Conservation (phyloP, 2,113 vertebrate genomes). For the Epinephelus fuscoguttatus region DNA sequence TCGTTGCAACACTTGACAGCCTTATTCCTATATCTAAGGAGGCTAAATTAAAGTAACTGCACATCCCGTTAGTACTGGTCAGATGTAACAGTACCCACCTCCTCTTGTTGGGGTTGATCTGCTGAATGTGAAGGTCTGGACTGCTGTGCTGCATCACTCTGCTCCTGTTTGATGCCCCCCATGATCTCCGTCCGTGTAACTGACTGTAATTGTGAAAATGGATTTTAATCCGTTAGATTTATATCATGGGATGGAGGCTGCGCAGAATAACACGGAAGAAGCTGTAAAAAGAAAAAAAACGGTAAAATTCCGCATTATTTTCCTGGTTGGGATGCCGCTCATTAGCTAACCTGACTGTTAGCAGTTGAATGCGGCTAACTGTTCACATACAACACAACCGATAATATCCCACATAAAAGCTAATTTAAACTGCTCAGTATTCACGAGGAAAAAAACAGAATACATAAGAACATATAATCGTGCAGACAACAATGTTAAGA, state of each 20-base stretch:
- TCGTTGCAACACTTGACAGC: background rate
- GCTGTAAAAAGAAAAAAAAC: background rate
- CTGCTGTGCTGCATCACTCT: slow-evolving; percentile 78
- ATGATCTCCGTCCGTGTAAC: slow-evolving; percentile 51
- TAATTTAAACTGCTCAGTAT: background rate
- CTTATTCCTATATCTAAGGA: background rate
- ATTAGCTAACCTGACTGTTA: slow-evolving; percentile 62
- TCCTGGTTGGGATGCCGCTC: background rate
- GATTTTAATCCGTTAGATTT: background rate
- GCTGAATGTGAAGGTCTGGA: slow-evolving; percentile 74
- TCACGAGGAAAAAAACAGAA: background rate
- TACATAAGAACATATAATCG: background rate
- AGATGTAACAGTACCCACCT: slow-evolving; percentile 67
- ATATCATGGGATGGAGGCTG: background rate
- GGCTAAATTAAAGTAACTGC: background rate
- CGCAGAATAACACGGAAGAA: background rate
- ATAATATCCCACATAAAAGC: slow-evolving; percentile 21
- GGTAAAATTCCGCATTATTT: background rate
- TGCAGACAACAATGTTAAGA: background rate
- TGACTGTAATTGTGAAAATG: background rate
- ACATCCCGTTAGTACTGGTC: background rate
- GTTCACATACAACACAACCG: slow-evolving; percentile 27
- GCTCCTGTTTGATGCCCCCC: slow-evolving; percentile 87
- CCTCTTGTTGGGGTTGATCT: slow-evolving; percentile 79
- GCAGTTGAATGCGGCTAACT: slow-evolving; percentile 51